These are phyloP conservation scores for Bradypodion pumilum DNA, from an alignment of 2,797 vertebrate species.

Conservation along the genomic window DNA sequence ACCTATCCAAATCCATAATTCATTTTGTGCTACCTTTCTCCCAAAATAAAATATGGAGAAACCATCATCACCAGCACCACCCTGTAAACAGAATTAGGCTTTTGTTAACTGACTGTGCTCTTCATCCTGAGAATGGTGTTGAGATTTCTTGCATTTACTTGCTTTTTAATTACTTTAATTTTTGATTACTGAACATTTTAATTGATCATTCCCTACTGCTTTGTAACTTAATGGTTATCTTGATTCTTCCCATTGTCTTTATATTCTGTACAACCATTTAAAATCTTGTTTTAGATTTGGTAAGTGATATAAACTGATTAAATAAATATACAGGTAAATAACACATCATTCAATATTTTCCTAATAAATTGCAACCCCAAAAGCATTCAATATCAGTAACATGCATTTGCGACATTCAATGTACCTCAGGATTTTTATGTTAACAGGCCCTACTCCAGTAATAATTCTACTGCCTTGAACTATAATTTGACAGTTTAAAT, in stretches of 20 bases:
- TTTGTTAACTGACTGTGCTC: background rate
- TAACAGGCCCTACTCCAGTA: background rate
- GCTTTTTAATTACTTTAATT: background rate
- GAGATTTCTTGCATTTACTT: background rate
- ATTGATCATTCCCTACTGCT: background rate
- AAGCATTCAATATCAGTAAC: background rate
- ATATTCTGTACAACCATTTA: background rate
- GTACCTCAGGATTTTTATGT: background rate
- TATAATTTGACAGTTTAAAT: conserved; percentile 23
- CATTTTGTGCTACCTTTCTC: background rate
- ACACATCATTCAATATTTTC: background rate
- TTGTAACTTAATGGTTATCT: background rate
- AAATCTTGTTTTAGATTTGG: background rate
- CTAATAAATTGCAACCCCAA: background rate
- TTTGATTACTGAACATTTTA: background rate
- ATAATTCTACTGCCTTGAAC: background rate
- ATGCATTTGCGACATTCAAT: background rate
- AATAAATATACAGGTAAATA: background rate
- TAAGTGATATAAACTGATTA: background rate
- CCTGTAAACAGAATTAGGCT: background rate
- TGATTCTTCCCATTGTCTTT: background rate
- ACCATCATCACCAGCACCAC: background rate
- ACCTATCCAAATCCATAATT: conserved; percentile 12
- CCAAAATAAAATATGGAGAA: background rate
- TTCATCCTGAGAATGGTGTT: background rate